Conservation (phyloP, 2,113 vertebrate genomes). For the Ancistrus triradiatus region DNA sequence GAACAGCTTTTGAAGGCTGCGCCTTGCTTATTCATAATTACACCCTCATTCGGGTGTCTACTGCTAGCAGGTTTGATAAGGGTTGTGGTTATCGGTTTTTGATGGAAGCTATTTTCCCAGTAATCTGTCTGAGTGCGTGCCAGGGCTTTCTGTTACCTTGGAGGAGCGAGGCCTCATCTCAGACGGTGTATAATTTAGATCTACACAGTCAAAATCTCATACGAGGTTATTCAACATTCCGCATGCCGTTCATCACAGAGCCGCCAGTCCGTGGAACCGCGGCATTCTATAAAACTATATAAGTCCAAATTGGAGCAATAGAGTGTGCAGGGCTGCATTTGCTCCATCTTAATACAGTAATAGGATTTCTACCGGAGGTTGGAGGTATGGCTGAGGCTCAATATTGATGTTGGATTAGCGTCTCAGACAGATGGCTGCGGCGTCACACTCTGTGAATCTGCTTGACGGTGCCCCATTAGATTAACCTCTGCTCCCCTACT, state of each 20-base stretch:
- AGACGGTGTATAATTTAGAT: constrained; percentile 52
- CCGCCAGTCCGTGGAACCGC: neutral
- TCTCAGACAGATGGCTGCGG: constrained; percentile 9
- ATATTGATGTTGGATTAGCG: constrained; percentile 47
- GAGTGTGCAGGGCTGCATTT: constrained; percentile 11
- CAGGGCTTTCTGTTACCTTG: constrained; percentile 48
- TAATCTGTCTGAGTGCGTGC: constrained; percentile 57
- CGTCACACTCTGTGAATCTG: constrained; percentile 54
- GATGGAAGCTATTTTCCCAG: constrained; percentile 51
- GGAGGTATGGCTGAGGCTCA: constrained; percentile 33
- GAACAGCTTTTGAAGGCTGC: constrained; percentile 19
- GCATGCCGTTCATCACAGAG: neutral
- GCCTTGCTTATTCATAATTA: constrained; percentile 49
- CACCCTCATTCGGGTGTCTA: constrained; percentile 46
- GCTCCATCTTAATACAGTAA: constrained; percentile 33
- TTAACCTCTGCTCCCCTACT: constrained; percentile 58
- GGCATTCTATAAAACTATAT: neutral
- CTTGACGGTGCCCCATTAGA: constrained; percentile 57
- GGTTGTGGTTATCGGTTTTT: constrained; percentile 51
- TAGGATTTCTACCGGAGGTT: constrained; percentile 42
- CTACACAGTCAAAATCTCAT: constrained; percentile 47
- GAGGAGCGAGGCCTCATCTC: constrained; percentile 32
- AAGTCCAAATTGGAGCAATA: neutral
- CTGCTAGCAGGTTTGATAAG: constrained; percentile 52
- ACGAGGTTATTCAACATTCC: constrained; percentile 6